Evolutionary conservation across 1,140 invertebrate genomes (phyloP).

Genomic region (Hylaeus anthracinus): DNA sequence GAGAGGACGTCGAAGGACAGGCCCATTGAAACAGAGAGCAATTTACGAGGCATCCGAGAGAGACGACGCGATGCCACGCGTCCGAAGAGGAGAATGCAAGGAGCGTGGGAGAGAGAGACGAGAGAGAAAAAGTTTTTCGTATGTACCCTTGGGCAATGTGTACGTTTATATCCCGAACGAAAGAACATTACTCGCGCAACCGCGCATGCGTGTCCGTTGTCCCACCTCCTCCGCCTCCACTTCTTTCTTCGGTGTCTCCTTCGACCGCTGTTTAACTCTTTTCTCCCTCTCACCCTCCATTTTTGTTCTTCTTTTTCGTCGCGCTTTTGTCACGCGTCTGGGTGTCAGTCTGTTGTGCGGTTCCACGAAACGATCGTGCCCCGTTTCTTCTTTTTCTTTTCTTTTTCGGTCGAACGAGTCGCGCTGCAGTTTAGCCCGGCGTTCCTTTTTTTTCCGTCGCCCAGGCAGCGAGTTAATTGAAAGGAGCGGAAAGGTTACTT

Average conservation of each 20-base stretch:
- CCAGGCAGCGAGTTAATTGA: background rate
- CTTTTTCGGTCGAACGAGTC: conserved; percentile 7
- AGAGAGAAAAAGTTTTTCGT: conserved; percentile 31
- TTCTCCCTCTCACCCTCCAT: background rate
- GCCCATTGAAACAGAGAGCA: conserved; percentile 53
- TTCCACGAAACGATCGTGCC: conserved; percentile 8
- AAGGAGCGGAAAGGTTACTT: background rate
- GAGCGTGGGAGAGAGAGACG: conserved; percentile 7
- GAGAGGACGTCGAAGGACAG: conserved; percentile 50
- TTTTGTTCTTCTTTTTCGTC: background rate
- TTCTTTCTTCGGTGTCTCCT: background rate
- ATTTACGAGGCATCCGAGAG: conserved; percentile 45
- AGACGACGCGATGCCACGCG: conserved; percentile 54
- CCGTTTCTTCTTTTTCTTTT: conserved; percentile 2
- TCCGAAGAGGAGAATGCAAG: conserved; percentile 43
- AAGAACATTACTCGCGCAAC: conserved; percentile 24
- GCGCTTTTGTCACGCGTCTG: conserved; percentile 19
- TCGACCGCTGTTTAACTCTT: conserved; percentile 17
- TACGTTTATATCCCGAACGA: conserved; percentile 5
- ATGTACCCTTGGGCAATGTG: conserved; percentile 41
- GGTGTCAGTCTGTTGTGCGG: conserved; percentile 8
- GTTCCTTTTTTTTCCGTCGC: background rate
- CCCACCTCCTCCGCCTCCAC: background rate
- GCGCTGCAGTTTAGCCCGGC: background rate
- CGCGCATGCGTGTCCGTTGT: conserved; percentile 10